Evolutionary conservation across 2,888 invertebrate genomes (phyloP), one percentile per base, ranked within the genome.

Genomic region (Philaethria dido): DNA sequence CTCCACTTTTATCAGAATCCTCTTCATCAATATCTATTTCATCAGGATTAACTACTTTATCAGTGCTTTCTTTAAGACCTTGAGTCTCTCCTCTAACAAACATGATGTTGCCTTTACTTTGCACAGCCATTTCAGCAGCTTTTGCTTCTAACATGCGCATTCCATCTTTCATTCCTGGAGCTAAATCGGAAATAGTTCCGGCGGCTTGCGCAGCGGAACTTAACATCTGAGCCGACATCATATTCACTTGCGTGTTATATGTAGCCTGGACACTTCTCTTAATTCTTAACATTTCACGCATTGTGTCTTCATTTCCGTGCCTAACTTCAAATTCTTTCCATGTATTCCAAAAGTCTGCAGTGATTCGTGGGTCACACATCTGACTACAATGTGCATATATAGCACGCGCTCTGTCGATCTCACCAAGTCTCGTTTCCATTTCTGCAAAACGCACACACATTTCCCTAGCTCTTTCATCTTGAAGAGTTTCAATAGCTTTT

Each of bases 281-380:
- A 72, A 99, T 99, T 78, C 99, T 94, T 76, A 99, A 92, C 99
- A 99, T 99, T 93, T 99, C 99, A 54, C 99, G 94, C 95, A 99
- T 98, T 0, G 99, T 99, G 82, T 99, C 99, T 87, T 99, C 99
- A 89, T 99, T 99, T 16, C 99, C 99, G 88, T 99, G 99, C 57
- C 98, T 95, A 18, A 99, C 98, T 93, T 99, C 99, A 92, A 99
- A 99, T 80, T 99, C 99, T 85, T 99, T 99, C 99, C 99, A 99
- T 0, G 97, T 97, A 82, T 98, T 97, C 99, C 99, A 99, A 87
- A 99, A 99, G 66, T 97, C 96, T 0, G 95, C 95, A 4, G 98
- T 98, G 9, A 99, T 98, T 83, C 99, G 95, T 1, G 99, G 99
- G 93, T 99, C 99, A 88, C 99, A 99, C 88, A 99, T 98, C 93